Conservation (phyloP, 2,113 vertebrate genomes). For the Nycticorax nycticorax region DNA sequence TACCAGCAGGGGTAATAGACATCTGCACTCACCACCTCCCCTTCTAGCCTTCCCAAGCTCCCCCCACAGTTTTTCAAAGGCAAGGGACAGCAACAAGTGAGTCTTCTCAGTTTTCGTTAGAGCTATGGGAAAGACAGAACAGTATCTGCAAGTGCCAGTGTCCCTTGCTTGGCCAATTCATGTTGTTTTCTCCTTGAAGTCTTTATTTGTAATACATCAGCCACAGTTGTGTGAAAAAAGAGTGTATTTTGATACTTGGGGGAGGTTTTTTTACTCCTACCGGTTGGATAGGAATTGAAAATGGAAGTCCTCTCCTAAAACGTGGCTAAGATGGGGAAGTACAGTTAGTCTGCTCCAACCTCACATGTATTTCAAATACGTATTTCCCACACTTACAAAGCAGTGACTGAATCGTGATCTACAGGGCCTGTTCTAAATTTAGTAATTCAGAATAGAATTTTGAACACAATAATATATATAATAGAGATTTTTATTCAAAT, state of each 20-base stretch:
- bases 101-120: not conserved
- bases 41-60: not conserved
- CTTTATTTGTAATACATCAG: conserved; percentile 23
- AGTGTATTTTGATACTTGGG: not conserved
- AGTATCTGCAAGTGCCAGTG: not conserved
- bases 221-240: not conserved
- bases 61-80: not conserved
- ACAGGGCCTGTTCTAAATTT: not conserved
- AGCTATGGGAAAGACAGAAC: not conserved
- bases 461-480: conserved; percentile 39
- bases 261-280: not conserved
- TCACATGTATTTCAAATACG: not conserved
- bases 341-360: not conserved
- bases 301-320: not conserved
- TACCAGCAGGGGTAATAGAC: not conserved
- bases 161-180: not conserved
- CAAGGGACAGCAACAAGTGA: not conserved
- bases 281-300: not conserved
- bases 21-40: not conserved
- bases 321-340: not conserved
- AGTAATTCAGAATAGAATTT: conserved; percentile 13
- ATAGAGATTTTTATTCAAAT: conserved; percentile 42
- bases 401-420: not conserved
- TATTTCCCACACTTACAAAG: not conserved
- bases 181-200: conserved; percentile 16